A percentile compares a stretch with the other conserved stretches of the same genome.
phyloP scores from a whole-genome alignment of 2,888 invertebrate genomes.

The Trissolcus japonicus region DNA sequence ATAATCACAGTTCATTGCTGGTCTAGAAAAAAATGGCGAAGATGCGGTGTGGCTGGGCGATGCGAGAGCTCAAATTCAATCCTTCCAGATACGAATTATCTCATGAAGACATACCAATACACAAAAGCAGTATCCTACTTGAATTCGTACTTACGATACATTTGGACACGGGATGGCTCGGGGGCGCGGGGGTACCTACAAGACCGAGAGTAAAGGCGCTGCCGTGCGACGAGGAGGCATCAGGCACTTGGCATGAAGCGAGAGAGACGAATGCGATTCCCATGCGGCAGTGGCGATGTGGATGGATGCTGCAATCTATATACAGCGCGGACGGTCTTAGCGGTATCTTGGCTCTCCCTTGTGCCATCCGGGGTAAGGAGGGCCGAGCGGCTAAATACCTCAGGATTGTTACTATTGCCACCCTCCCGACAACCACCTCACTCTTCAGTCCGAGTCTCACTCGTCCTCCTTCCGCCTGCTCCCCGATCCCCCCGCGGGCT shows the following conservation, averaged over 20 bases:
- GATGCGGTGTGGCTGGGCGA: too few relatives aligned
- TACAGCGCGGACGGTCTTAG: conserved; percentile 73
- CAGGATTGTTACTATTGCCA: conserved; percentile 76
- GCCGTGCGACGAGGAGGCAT: conserved; percentile 53
- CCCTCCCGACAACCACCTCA: conserved; percentile 61
- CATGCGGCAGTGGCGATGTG: conserved; percentile 68
- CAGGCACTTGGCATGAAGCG: conserved; percentile 56
- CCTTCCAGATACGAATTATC: conserved; percentile 53
- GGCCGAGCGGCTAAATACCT: conserved; percentile 74
- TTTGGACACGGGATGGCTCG: conserved; percentile 47
- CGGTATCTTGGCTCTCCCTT: conserved; percentile 74
- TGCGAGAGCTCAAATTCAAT: conserved; percentile 8
- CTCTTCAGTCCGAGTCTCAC: conserved; percentile 59
- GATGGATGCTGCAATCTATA: conserved; percentile 68
- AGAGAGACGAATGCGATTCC: conserved; percentile 62
- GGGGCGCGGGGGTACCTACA: conserved; percentile 21
- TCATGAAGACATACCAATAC: conserved; percentile 56
- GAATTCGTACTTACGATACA: conserved; percentile 58
- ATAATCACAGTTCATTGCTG: too few relatives aligned
- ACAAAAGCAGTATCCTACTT: conserved; percentile 57
- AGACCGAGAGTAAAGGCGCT: conserved; percentile 48
- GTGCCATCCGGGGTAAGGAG: conserved; percentile 64
- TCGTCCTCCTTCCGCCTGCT: conserved; percentile 57
- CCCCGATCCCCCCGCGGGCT: conserved; percentile 34
- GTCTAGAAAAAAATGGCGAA: neutral